Evolutionary conservation across 1,140 invertebrate species (phyloP), one percentile per base, ranked within the genome.

Genomic region (Hyles euphorbiae): DNA sequence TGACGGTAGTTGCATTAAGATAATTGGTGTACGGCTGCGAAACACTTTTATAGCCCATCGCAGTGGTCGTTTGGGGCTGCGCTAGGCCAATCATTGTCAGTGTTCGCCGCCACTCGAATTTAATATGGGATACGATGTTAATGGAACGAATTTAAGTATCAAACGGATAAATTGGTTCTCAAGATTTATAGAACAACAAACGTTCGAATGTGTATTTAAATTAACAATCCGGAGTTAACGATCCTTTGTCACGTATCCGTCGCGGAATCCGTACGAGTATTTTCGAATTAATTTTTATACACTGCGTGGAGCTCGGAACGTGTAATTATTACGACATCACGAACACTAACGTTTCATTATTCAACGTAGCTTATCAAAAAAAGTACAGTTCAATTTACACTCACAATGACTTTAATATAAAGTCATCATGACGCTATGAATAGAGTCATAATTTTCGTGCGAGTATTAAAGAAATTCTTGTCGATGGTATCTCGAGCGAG

Each of bases 1-100:
- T 78, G 79, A 82, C 80, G 81, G 76, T 77, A 80, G 75, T 81
- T 82, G 79, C 82, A 86, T 87, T 82, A 86, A 82, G 72, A 78
- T 86, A 81, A 88, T 88, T 84, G 83, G 70, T 76, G 64, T 79
- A 78, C 78, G 74, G 74, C 74, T 83, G 68, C 73, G 71, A 76
- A 84, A 80, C 75, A 80, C 76, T 81, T 82, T 85, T 85, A 83
- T 82, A 70, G 74, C 68, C 78, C 70, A 77, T 73, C 68, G 73
- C 67, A 64, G 61, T 67, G 72, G 73, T 73, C 79, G 81, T 82
- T 82, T 77, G 71, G 68, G 72, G 72, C 70, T 74, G 61, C 72
- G 64, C 71, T 70, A 74, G 76, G 10, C 74, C 76, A 75, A 79
- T 81, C 73, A 73, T 77, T 80, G 78, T 77, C 72, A 80, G 75